phyloP scores from a whole-genome alignment of 1,140 invertebrate species.

The Odontomachus brunneus region DNA sequence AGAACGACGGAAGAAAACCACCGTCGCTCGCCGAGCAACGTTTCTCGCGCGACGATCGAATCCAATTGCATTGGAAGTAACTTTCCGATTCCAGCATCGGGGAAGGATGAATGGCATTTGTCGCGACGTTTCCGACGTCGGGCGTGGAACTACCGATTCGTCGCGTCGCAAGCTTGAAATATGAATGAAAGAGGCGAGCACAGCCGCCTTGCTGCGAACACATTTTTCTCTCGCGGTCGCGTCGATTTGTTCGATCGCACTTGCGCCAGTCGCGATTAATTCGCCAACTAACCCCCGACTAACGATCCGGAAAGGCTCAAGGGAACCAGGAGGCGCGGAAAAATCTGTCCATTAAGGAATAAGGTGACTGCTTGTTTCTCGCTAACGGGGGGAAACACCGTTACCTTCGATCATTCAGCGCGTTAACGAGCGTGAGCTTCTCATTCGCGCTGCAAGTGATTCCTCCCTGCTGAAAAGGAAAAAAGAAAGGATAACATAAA shows the following conservation, averaged over 20 bases:
- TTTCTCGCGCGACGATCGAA: slow-evolving; percentile 14
- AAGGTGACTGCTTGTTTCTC: background rate
- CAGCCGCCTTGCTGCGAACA: slow-evolving; percentile 3
- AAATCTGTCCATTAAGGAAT: background rate
- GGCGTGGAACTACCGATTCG: slow-evolving; percentile 10
- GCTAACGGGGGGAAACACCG: no score
- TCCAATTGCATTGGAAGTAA: slow-evolving; percentile 40
- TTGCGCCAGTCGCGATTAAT: no score
- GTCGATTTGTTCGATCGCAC: background rate
- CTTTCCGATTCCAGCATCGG: slow-evolving; percentile 44
- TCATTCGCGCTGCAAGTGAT: slow-evolving; percentile 3
- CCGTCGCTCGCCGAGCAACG: slow-evolving; percentile 16
- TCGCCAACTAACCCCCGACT: no score
- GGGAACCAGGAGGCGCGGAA: no score
- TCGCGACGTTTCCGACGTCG: slow-evolving; percentile 8
- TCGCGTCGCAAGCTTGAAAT: background rate
- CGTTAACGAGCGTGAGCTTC: slow-evolving; percentile 19
- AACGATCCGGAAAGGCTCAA: no score
- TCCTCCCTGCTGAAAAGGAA: no score
- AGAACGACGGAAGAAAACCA: background rate
- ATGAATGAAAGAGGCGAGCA: background rate
- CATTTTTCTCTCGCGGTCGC: background rate
- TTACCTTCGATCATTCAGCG: background rate
- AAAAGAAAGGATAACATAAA: slow-evolving; percentile 11
- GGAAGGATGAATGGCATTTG: slow-evolving; percentile 32